These are phyloP conservation scores for Callyntrura guangdongensis DNA, from an alignment of 2,888 invertebrate species.

Conservation along the genomic window DNA sequence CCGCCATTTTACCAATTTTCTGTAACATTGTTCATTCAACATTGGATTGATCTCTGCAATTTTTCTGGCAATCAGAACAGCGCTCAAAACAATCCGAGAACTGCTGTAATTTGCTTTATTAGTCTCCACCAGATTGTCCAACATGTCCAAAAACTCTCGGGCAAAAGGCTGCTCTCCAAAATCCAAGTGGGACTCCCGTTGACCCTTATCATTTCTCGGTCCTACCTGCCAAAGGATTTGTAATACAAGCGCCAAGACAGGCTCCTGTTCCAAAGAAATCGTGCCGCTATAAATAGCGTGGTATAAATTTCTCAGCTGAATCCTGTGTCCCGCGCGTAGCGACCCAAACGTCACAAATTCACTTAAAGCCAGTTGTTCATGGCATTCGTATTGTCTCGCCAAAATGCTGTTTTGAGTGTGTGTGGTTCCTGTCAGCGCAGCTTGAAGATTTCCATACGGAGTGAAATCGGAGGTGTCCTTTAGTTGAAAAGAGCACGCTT, in stretches of 20 bases:
- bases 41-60: slow-evolving; percentile 43
- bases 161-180: slow-evolving; percentile 43
- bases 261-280: slow-evolving; percentile 54
- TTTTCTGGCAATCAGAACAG: slow-evolving; percentile 43
- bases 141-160: slow-evolving; percentile 30
- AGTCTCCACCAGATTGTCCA: slow-evolving; percentile 21
- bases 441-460: slow-evolving; percentile 51
- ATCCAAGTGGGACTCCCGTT: slow-evolving; percentile 60
- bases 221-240: slow-evolving; percentile 67
- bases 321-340: slow-evolving; percentile 68
- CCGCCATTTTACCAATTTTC: slow-evolving; percentile 57
- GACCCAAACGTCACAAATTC: slow-evolving; percentile 70
- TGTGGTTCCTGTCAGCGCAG: slow-evolving; percentile 28
- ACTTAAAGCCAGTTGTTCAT: not conserved
- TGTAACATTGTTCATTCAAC: not conserved
- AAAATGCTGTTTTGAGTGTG: slow-evolving; percentile 1
- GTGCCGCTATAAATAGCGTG: not conserved
- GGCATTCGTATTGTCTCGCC: not conserved
- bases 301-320: slow-evolving; percentile 75
- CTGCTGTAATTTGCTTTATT: slow-evolving; percentile 63
- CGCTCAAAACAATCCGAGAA: slow-evolving; percentile 42
- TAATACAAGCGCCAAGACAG: slow-evolving; percentile 64
- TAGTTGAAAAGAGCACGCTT: slow-evolving; percentile 42
- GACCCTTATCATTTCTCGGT: not conserved
- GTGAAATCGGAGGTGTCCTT: not conserved